phyloP scores from a whole-genome alignment of 64 coral and sea anemone species.

The Actinia tenebrosa region DNA sequence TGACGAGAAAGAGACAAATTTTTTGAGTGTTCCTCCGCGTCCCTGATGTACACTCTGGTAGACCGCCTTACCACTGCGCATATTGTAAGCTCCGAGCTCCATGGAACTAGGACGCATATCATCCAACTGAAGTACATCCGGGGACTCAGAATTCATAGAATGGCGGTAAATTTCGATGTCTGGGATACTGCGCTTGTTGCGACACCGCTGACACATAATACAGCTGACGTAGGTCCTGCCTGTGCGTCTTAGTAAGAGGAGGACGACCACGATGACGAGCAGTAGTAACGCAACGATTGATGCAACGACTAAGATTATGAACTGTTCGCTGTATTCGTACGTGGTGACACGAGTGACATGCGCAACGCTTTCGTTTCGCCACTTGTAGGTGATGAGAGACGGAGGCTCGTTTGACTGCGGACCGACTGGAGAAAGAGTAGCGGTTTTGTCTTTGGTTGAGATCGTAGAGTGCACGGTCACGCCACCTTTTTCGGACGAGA shows the following conservation, averaged over 20 bases:
- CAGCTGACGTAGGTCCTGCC: slow-evolving; percentile 71
- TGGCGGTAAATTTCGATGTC: slow-evolving; percentile 94
- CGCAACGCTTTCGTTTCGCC: slow-evolving; percentile 55
- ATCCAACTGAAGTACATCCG: slow-evolving; percentile 76
- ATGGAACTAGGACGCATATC: slow-evolving; percentile 42
- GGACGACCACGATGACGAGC: slow-evolving; percentile 61
- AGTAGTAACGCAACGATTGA: slow-evolving; percentile 70
- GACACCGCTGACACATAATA: slow-evolving; percentile 62
- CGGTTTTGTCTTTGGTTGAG: slow-evolving; percentile 45
- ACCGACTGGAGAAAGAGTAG: slow-evolving; percentile 37
- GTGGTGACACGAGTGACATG: slow-evolving; percentile 55
- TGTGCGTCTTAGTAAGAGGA: slow-evolving; percentile 70
- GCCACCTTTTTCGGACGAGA: slow-evolving; percentile 44
- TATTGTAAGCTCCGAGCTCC: slow-evolving; percentile 76
- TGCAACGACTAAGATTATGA: slow-evolving; percentile 63
- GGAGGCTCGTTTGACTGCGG: slow-evolving; percentile 2
- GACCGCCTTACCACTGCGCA: slow-evolving; percentile 69
- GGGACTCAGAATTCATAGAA: slow-evolving; percentile 69
- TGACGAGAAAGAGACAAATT: slow-evolving; percentile 83
- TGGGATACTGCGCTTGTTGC: slow-evolving; percentile 69
- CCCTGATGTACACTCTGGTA: slow-evolving; percentile 64
- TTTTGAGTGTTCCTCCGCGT: slow-evolving; percentile 42
- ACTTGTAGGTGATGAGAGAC: background rate
- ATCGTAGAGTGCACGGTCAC: slow-evolving; percentile 68
- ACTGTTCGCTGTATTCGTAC: slow-evolving; percentile 46